These are phyloP conservation scores for Struthidea cinerea DNA, from an alignment of 2,113 vertebrate species.

Conservation along the genomic window DNA sequence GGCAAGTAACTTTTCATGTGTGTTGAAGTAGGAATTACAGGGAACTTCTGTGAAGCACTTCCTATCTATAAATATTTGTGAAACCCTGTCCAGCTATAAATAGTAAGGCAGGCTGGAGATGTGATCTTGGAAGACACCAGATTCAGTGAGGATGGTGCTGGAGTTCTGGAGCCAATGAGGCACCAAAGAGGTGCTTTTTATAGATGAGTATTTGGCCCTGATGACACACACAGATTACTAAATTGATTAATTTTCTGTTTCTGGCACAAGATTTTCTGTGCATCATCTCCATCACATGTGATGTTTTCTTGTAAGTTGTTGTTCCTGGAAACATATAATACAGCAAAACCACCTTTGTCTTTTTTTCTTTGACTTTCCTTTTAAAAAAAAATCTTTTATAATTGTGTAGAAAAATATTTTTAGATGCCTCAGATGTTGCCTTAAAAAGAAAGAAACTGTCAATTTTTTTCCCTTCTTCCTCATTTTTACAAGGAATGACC, in stretches of 20 bases:
- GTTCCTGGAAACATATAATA: not conserved
- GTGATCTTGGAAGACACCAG: not conserved
- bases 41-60: not conserved
- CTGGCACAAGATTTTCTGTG: not conserved
- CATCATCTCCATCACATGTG: not conserved
- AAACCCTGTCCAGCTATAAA: not conserved
- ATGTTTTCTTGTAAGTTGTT: not conserved
- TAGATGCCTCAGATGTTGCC: not conserved
- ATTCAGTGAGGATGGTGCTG: not conserved
- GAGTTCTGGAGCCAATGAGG: not conserved
- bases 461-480: not conserved
- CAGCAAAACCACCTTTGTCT: accelerated
- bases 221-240: not conserved
- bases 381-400: not conserved
- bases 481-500: not conserved
- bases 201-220: not conserved
- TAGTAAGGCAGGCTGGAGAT: not conserved
- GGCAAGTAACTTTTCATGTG: not conserved
- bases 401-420: not conserved
- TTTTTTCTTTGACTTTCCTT: not conserved
- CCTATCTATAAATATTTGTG: not conserved
- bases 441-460: not conserved
- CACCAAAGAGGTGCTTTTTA: not conserved
- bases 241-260: not conserved
- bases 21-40: not conserved